Evolutionary conservation across 2,113 vertebrate species (phyloP), one percentile per base, ranked within the genome.

Genomic region (Furnarius figulus): DNA sequence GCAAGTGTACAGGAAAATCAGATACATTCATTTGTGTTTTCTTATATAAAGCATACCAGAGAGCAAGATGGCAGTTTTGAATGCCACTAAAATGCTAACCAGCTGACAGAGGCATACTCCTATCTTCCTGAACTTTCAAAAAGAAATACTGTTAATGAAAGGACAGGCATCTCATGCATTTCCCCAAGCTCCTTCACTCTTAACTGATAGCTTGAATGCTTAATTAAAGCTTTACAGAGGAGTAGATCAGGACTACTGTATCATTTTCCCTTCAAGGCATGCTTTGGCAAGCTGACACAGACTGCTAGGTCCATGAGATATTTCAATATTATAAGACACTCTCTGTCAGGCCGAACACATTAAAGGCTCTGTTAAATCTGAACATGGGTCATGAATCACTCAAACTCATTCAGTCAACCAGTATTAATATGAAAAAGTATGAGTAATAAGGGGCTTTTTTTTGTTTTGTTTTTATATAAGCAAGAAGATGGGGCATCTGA

Each of bases 321-420:
- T 44, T 90, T 92, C 84, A 77, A n/a, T 52, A 89, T 89, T 83
- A 40, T 68, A 81, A 74, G 79, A 56, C 40, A 52, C n/a, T 21
- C 21, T 79, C 90, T 78, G 74, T 79, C 75, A 68, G 37, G 58
- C 52, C 0, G 2, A 76, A 76, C 55, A 87, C n/a, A 59, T 66
- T 85, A 81, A 94, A 91, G 70, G n/a, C 56, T 59, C 59, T 59
- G 76, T 93, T 63, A 77, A 87, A 92, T 50, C 82, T 92, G 90
- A 84, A 71, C 52, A 14, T n/a, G 74, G 97, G 35, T 92, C 79
- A 76, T 87, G 90, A 98, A 61, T 96, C 88, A 89, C 47, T 83
- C 47, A 55, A 44, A 85, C 35, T 73, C 78, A 71, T 68, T 31
- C 91, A 96, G 79, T 67, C 73, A 88, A 61, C 59, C 56, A 87